Percentiles rank a stretch among this genome's conserved stretches.
phyloP scores from a whole-genome alignment of 2,113 vertebrate species.

The Syngnathus scovelli region DNA sequence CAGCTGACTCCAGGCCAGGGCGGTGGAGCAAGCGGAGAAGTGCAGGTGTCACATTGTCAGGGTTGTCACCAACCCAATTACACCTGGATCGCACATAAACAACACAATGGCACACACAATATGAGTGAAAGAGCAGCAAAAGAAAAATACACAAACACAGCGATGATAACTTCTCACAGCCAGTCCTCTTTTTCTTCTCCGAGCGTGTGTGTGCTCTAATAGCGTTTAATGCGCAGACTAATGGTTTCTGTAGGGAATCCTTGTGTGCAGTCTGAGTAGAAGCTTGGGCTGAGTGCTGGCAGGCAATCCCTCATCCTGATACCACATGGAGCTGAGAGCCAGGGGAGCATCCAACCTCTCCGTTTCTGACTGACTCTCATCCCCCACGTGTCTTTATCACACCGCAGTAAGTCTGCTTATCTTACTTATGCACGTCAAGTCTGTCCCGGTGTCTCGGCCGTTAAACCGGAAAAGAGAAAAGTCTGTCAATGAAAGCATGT shows the following conservation, averaged over 20 bases:
- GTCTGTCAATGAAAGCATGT: too few species aligned
- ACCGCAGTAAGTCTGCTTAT: conserved; percentile 5
- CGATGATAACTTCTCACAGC: neutral
- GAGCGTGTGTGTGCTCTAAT: conserved; percentile 48
- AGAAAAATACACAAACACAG: neutral
- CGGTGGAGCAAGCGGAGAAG: conserved; percentile 52
- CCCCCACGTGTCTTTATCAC: conserved; percentile 5
- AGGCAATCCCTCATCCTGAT: conserved; percentile 70
- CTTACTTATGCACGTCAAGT: conserved; percentile 15
- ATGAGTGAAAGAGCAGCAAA: neutral
- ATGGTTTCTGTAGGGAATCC: conserved; percentile 69
- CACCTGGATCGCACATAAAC: conserved; percentile 47
- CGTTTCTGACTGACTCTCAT: conserved; percentile 30
- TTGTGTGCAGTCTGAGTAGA: conserved; percentile 57
- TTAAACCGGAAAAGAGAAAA: too few species aligned
- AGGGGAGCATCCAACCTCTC: conserved; percentile 40
- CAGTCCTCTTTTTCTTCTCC: neutral
- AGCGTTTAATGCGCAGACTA: conserved; percentile 69
- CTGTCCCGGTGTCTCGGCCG: neutral
- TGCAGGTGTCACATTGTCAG: conserved; percentile 67
- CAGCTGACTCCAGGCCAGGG: conserved; percentile 61
- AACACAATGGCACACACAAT: conserved; percentile 10
- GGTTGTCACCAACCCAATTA: conserved; percentile 68
- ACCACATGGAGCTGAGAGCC: conserved; percentile 59
- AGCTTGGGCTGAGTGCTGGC: conserved; percentile 61